Evolutionary conservation across 2,888 invertebrate genomes (phyloP), one percentile per base, ranked within the genome.

Genomic region (Campoplex nolae): DNA sequence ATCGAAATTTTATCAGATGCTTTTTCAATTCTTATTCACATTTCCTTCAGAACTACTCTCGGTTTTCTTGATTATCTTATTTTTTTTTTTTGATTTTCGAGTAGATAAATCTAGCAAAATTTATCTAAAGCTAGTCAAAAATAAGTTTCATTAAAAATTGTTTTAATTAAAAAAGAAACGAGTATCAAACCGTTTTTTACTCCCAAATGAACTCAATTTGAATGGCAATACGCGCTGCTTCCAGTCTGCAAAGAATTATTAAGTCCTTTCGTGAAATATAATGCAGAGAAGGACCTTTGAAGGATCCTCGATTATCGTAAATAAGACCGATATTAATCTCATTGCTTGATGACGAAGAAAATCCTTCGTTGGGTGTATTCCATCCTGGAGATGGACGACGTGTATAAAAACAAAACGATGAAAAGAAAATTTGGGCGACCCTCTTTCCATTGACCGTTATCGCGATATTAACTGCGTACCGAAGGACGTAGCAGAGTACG

Each of bases 271-370:
- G 23, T 28, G 11, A 2, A 32, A 32, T 16, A 32, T 16, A 32
- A 62, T 32, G 16, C 32, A 62, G 16, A 16, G 16, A 56, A 62
- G 16, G 32, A 62, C 13, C 23, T 16, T 28, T 16, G 16, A 3
- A 32, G 62, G 32, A 6, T 32, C 1, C 62, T 32, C 32, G 62
- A 62, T 62, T 32, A 32, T 32, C 32, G 62, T 16, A 16, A 62
- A 62, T 32, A 28, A 16, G 32, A 32, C 16, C 32, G 32, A 62
- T 6, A 16, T 6, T 3, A 7, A 16, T 62, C 48, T 45, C 16
- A 45, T 45, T 48, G 70, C 45, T 70, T 9, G 70, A 45, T 70
- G 48, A 71, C 18, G 23, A 71, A 71, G 48, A 51, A 71, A 71
- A 71, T 71, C 32, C 18, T 48, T 71, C 48, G 48, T 48, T 45